Conservation (phyloP, 2,797 vertebrate genomes). For the Lepus oiostolus region DNA sequence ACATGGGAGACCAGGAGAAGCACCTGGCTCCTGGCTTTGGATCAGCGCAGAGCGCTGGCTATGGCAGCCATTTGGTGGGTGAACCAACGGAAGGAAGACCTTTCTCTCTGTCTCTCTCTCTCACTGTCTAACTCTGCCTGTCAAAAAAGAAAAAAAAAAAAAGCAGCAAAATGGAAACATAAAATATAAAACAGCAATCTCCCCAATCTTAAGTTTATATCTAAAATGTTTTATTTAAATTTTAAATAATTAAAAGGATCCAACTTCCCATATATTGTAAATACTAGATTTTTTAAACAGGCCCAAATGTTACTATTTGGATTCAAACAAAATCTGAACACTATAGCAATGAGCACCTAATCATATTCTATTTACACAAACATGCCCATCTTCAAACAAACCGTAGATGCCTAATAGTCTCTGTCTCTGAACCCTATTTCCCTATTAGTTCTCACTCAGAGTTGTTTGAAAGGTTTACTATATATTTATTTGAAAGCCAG, state of each 20-base stretch:
- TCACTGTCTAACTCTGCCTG: too few species aligned
- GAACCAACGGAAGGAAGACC: too few species aligned
- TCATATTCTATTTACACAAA: neutral
- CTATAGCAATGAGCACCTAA: neutral
- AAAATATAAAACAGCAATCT: too few species aligned
- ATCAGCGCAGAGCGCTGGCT: too few species aligned
- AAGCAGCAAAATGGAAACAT: too few species aligned
- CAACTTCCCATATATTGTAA: neutral
- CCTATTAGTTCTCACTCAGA: neutral
- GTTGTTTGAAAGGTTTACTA: neutral
- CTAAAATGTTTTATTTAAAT: constrained; percentile 13
- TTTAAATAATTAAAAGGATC: constrained; percentile 34
- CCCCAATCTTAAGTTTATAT: neutral
- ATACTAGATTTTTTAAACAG: constrained; percentile 15
- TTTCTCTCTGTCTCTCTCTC: too few species aligned
- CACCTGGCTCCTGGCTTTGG: too few species aligned
- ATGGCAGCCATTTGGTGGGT: too few species aligned
- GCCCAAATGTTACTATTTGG: neutral
- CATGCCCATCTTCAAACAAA: neutral
- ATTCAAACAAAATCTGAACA: neutral
- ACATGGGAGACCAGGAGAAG: too few species aligned
- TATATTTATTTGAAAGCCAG: too few species aligned
- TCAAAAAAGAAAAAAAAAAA: too few species aligned
- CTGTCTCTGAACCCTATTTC: constrained; percentile 18
- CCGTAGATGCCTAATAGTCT: neutral